These are phyloP conservation scores for Melipona bicolor DNA, from an alignment of 2,888 invertebrate genomes.

Conservation along the genomic window DNA sequence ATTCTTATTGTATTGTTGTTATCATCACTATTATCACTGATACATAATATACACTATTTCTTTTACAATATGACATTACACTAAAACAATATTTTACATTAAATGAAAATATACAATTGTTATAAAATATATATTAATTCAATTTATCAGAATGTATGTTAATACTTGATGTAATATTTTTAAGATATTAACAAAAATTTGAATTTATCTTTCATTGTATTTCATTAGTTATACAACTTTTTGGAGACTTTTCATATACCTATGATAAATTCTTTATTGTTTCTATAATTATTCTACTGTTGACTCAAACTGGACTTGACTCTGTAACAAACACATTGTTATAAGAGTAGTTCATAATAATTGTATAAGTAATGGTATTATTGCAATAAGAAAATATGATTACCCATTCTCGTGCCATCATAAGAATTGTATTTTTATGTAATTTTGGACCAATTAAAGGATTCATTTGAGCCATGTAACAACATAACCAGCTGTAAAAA, in stretches of 20 bases:
- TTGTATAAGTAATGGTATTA: neutral
- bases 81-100: neutral
- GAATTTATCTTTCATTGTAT: neutral
- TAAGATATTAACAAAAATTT: neutral
- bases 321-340: conserved; percentile 33
- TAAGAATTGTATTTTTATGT: conserved; percentile 88
- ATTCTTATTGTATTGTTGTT: conserved; percentile 11
- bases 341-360: neutral
- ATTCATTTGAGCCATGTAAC: conserved; percentile 97
- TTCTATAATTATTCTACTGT: neutral
- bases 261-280: neutral
- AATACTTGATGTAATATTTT: neutral
- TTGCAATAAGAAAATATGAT: conserved; percentile 69
- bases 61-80: neutral
- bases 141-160: conserved; percentile 7
- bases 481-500: conserved; percentile 92
- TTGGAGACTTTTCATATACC: conserved; percentile 2
- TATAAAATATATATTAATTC: conserved; percentile 1
- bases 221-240: conserved; percentile 1
- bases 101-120: conserved; percentile 11
- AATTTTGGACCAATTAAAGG: conserved; percentile 94
- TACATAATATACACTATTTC: conserved; percentile 5
- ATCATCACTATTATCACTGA: neutral
- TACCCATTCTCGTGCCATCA: conserved; percentile 94
- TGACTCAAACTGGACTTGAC: neutral